Base-by-base conservation (phyloP, 2,888 invertebrate genomes). In the Anarsia innoxiella region DNA sequence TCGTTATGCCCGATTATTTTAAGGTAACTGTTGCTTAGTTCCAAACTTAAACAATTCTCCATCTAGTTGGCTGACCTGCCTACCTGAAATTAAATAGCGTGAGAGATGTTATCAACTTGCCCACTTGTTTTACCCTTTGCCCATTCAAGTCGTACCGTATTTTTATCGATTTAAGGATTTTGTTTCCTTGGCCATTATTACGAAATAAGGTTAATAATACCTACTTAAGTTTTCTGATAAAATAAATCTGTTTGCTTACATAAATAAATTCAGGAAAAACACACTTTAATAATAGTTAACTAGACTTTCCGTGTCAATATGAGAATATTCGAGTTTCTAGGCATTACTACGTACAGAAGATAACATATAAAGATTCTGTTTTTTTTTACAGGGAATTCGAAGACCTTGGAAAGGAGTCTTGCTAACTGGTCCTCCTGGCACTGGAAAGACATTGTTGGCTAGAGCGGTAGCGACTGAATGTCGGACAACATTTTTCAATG, bases 401-500 rank as follows among this genome's bases (percentile, higher is more conserved):
- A 82, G 94, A 44, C 94, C 94, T 0, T 94, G 94, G 94, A 91
- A 91, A 69, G 92, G 90, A 3, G 88, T 90, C 0, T 61, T 90
- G 19, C 85, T 90, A 65, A 89, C 90, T 0, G 90, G 90, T 1
- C 90, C 88, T 0, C 91, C 92, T 0, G 92, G 92, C 23, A 93
- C 92, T 0, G 92, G 94, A 0, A 94, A 94, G 70, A 94, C 94
- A 0, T 85, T 94, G 77, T 75, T 94, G 44, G 94, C 94, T 1
- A 90, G 94, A 53, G 95, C 95, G 0, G 95, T 95, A 9, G 95
- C 95, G 12, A 95, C 94, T 0, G 95, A 96, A 69, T 95, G 94
- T 65, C 89, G 92, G 31, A 93, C 95, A 0, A 95, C 95, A 0
- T 94, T 94, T 77, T 94, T 95, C 72, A 92, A 94, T 64, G 93